Conservation (phyloP, 2,888 invertebrate species). For the Odontomyia ornata region DNA sequence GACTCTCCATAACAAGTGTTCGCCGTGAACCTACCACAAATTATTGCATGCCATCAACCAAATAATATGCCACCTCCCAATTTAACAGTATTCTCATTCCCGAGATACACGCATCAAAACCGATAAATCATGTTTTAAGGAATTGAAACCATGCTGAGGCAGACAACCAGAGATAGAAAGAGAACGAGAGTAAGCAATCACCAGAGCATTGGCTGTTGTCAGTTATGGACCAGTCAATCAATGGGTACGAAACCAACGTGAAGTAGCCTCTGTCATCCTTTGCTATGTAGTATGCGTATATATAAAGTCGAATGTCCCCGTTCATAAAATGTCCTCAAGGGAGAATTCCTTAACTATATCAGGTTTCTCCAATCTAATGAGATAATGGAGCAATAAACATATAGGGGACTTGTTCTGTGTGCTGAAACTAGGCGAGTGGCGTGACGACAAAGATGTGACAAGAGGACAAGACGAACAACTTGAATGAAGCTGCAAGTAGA, state of each 20-base stretch:
- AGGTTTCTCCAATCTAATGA: slow-evolving; percentile 29
- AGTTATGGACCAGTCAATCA: too few relatives aligned
- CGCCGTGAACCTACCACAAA: not conserved
- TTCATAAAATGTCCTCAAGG: not conserved
- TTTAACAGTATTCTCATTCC: slow-evolving; percentile 14
- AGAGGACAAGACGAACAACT: too few relatives aligned
- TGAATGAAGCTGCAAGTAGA: not conserved
- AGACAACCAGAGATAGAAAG: too few relatives aligned
- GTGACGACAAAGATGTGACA: too few relatives aligned
- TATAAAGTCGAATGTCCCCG: not conserved
- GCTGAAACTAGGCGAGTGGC: not conserved
- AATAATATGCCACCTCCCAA: slow-evolving; percentile 4
- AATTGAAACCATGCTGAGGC: not conserved
- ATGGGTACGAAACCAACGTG: too few relatives aligned
- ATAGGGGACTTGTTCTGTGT: not conserved
- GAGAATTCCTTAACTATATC: slow-evolving; percentile 2
- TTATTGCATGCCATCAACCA: slow-evolving; percentile 16
- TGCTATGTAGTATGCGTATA: too few relatives aligned
- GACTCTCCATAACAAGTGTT: not conserved
- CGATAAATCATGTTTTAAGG: slow-evolving; percentile 18
- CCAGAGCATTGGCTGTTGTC: too few relatives aligned
- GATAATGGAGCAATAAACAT: slow-evolving; percentile 35
- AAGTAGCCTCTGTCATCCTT: not conserved
- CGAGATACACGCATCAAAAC: not conserved
- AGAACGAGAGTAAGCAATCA: too few relatives aligned